Evolutionary conservation across 2,113 vertebrate species (phyloP), one percentile per base, ranked within the genome.

Genomic region (Gadus chalcogrammus): DNA sequence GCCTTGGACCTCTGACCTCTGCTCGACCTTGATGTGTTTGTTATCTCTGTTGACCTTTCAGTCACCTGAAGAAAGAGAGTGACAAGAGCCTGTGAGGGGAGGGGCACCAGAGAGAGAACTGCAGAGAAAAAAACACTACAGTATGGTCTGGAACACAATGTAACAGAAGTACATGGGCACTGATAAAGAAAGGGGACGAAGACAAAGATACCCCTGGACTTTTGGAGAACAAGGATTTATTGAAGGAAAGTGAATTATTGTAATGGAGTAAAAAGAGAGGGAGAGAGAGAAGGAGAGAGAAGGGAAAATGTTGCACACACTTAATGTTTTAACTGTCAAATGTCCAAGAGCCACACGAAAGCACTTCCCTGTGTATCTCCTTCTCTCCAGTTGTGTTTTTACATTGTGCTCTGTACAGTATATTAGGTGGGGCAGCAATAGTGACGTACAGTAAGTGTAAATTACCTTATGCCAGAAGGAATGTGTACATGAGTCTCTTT

Each of bases 31-130:
- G 55, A 58, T 13, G 55, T 13, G 2, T 16, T 17, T 58, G 55
- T 58, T 58, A 52, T 75, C 16, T 28, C 71, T 64, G 67, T 78
- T 70, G 65, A 65, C 42, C 53, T 89, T 74, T 60, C 82, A 98
- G 97, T 91, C 97, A 97, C 92, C 92, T 98, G 93, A 98, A 99
- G 92, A 99, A 99, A 86, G 97, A 99, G 86, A 98, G 94, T 63
- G 96, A 99, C 92, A 99, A 99, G 91, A 93, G 95, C 80, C 94
- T 99, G 94, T 99, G 94, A 95, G 89, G 86, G 91, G 79, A 9
- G 42, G 42, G 84, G 82, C 79, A 71, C 76, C 71, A 38, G 35
- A 76, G 15, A 78, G 80, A 82, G 82, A 84, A 76, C 73, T 73
- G 76, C 28, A 73, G 84, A 84, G 72, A 72, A 27, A 17, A 70